phyloP scores from a whole-genome alignment of 1,140 invertebrate genomes.

The Amphibalanus amphitrite region DNA sequence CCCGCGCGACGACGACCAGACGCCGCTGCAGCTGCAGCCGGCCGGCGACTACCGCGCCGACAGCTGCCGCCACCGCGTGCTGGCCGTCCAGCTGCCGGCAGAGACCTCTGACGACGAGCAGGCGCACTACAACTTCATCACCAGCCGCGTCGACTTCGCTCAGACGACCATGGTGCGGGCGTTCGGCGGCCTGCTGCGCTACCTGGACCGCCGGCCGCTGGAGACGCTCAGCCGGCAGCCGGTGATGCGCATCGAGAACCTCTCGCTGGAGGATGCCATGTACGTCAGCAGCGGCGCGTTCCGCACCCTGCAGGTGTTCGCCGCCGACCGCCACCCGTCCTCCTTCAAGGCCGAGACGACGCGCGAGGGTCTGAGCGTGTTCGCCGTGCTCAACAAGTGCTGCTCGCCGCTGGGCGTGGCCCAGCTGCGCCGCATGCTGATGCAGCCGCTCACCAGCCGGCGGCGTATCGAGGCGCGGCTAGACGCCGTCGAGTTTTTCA shows the following conservation, averaged over 20 bases:
- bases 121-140: conserved; percentile 1
- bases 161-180: not conserved
- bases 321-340: not conserved
- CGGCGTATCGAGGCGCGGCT: not conserved
- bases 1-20: not conserved
- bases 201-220: conserved; percentile 1
- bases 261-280: not conserved
- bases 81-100: not conserved
- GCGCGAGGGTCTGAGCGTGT: not conserved
- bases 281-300: not conserved
- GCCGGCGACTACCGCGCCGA: conserved; percentile 1
- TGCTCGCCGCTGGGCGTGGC: not conserved
- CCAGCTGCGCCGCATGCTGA: not conserved
- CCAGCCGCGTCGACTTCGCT: not conserved
- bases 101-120: not conserved
- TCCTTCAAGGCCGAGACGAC: not conserved
- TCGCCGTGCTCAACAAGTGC: not conserved
- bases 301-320: not conserved
- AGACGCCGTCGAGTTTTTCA: conserved; percentile 2
- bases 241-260: not conserved
- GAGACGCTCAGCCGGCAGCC: not conserved
- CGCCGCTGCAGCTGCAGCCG: not conserved
- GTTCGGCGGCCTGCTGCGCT: conserved; percentile 3
- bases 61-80: conserved; percentile 2
- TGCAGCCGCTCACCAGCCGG: not conserved